Percentiles rank a stretch among this genome's conserved stretches.
Evolutionary conservation across 1,140 invertebrate species (phyloP).

Genomic region (Penaeus chinensis): DNA sequence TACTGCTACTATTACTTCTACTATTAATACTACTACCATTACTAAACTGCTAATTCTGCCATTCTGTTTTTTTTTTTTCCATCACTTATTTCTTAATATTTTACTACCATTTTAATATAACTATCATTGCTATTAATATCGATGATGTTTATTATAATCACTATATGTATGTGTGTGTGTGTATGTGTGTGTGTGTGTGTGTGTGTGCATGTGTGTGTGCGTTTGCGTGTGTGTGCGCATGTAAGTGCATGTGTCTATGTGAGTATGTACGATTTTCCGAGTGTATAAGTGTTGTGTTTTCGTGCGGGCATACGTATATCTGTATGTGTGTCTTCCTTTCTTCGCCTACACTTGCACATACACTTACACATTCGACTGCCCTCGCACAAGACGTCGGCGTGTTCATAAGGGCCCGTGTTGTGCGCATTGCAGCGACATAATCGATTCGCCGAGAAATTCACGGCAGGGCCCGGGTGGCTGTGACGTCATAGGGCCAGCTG

Average conservation of each 20-base stretch:
- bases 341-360: background rate
- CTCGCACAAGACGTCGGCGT: background rate
- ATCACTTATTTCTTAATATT: too few species aligned
- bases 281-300: background rate
- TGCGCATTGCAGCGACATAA: background rate
- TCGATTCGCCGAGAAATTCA: background rate
- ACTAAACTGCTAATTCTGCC: too few species aligned
- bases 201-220: background rate
- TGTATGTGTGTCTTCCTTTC: conserved; percentile 23
- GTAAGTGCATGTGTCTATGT: conserved; percentile 8
- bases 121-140: too few species aligned
- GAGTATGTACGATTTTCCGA: background rate
- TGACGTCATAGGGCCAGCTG: background rate
- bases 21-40: too few species aligned
- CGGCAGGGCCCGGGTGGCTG: background rate
- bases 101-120: too few species aligned
- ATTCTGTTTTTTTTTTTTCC: too few species aligned
- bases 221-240: conserved; percentile 14
- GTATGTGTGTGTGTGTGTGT: background rate
- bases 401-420: background rate
- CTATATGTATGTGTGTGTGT: background rate
- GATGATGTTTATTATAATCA: too few species aligned
- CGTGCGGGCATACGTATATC: background rate
- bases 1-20: too few species aligned
- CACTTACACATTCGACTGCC: too few species aligned